Evolutionary conservation across 1,140 invertebrate genomes (phyloP).

Genomic region (Saccostrea echinata): DNA sequence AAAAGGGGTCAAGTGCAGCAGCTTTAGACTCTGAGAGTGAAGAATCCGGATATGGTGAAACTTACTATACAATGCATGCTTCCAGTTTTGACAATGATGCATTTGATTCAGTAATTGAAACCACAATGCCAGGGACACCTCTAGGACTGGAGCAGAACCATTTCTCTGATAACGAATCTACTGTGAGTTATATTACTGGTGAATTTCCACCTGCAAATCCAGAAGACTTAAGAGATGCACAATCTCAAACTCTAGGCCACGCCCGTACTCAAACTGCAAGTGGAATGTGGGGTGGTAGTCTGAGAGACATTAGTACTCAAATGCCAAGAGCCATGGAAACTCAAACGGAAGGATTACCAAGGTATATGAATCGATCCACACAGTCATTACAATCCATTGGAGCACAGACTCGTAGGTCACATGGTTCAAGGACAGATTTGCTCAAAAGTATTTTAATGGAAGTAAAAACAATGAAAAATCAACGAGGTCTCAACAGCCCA

Average conservation of each 20-base stretch:
- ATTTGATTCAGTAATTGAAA: constrained; percentile 66
- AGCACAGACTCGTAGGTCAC: constrained; percentile 66
- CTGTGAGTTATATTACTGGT: constrained; percentile 71
- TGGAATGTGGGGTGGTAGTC: constrained; percentile 57
- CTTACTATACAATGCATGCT: constrained; percentile 76
- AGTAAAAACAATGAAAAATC: constrained; percentile 73
- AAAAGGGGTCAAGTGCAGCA: constrained; percentile 66
- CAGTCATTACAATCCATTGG: constrained; percentile 72
- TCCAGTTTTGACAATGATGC: constrained; percentile 76
- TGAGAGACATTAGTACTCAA: constrained; percentile 54
- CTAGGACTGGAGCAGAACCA: constrained; percentile 61
- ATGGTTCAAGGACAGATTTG: constrained; percentile 66
- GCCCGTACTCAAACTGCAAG: constrained; percentile 73
- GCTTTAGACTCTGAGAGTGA: constrained; percentile 75
- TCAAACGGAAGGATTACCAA: constrained; percentile 62
- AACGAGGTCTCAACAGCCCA: constrained; percentile 68
- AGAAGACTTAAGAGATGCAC: constrained; percentile 67
- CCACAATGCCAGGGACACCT: constrained; percentile 69
- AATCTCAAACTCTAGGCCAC: constrained; percentile 74
- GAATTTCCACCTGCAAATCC: constrained; percentile 70
- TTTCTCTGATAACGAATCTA: constrained; percentile 75
- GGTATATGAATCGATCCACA: constrained; percentile 66
- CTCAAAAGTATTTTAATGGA: constrained; percentile 71
- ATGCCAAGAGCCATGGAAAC: constrained; percentile 63
- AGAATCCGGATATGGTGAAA: constrained; percentile 78